A percentile compares a stretch with the other conserved stretches of the same genome.
Evolutionary conservation across 2,797 vertebrate species (phyloP).

Genomic region (Ceyx erithaca): DNA sequence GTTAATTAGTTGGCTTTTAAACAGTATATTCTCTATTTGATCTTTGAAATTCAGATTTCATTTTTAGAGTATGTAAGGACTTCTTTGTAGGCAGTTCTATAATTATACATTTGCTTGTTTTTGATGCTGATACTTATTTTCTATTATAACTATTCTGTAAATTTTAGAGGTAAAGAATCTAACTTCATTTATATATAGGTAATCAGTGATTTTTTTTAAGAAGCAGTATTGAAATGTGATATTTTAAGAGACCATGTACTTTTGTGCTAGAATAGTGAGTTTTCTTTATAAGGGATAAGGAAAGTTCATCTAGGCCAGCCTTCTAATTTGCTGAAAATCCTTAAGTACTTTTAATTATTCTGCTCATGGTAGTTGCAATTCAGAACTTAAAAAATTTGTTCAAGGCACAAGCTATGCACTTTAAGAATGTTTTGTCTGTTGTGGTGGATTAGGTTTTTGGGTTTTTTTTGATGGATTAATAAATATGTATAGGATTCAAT

Average conservation of each 20-base stretch:
- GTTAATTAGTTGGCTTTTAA: background rate
- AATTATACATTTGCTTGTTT: background rate
- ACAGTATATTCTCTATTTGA: background rate
- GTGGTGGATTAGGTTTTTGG: background rate
- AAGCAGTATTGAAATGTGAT: background rate
- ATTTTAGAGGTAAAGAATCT: background rate
- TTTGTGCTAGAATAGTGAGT: background rate
- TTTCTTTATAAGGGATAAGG: background rate
- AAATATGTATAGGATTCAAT: background rate
- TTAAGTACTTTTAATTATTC: background rate
- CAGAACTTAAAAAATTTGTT: background rate
- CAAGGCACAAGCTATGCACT: background rate
- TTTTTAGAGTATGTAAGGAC: background rate
- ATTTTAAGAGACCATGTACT: background rate
- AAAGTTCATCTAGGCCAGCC: background rate
- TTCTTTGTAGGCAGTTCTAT: background rate
- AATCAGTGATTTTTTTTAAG: background rate
- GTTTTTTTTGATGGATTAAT: background rate
- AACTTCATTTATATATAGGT: background rate
- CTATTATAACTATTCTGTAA: background rate
- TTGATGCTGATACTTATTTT: background rate
- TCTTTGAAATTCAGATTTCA: constrained; percentile 9
- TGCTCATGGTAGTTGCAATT: background rate
- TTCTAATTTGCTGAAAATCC: background rate
- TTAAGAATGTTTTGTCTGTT: background rate